These are phyloP conservation scores for Arrhamphus sclerolepis DNA, from an alignment of 2,797 vertebrate species.

Conservation along the genomic window DNA sequence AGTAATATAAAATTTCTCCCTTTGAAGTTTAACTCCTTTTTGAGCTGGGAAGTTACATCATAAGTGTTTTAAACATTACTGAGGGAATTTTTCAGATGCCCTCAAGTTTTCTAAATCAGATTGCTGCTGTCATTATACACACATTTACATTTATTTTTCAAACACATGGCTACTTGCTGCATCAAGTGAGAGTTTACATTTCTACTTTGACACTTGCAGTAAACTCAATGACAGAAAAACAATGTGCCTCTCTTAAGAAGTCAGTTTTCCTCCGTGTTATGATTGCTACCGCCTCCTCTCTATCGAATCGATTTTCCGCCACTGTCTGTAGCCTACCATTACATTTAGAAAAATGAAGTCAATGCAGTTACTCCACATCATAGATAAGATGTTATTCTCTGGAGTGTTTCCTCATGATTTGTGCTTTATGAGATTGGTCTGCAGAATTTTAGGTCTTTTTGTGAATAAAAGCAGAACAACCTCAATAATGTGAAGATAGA, in stretches of 20 bases:
- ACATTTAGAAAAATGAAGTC: conserved; percentile 13
- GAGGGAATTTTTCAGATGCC: not conserved
- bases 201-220: not conserved
- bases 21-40: not conserved
- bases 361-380: not conserved
- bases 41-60: not conserved
- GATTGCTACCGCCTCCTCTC: conserved; percentile 12
- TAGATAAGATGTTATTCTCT: conserved; percentile 4
- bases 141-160: not conserved
- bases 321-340: conserved; percentile 16
- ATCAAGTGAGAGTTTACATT: not conserved
- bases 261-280: conserved; percentile 10
- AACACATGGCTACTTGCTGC: not conserved
- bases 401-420: conserved; percentile 12
- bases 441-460: no score
- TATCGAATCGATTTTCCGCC: conserved; percentile 29
- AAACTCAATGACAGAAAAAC: not conserved
- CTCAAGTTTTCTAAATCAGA: no score
- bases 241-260: not conserved
- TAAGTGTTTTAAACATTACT: not conserved
- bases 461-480: no score
- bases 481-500: not conserved
- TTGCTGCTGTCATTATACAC: not conserved
- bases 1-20: conserved; percentile 1
- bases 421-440: conserved; percentile 1